These are phyloP conservation scores for Microctonus aethiopoides DNA, from an alignment of 2,888 invertebrate genomes.

Conservation along the genomic window DNA sequence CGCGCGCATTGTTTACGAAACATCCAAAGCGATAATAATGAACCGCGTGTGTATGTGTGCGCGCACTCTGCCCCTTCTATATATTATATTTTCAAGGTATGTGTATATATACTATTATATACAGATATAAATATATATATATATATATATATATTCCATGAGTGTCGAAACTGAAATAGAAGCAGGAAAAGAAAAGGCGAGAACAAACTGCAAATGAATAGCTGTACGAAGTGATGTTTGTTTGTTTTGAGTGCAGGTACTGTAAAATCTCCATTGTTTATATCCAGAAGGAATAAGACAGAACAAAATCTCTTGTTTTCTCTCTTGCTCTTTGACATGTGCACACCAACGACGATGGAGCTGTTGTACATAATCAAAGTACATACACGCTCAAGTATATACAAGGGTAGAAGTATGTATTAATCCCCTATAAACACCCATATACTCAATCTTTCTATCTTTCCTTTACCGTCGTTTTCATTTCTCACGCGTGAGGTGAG, in stretches of 20 bases:
- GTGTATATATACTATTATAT: no score
- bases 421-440: no score
- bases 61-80: no score
- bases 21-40: constrained; percentile 13
- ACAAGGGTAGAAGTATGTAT: no score
- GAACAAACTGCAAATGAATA: constrained; percentile 35
- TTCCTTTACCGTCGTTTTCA: constrained; percentile 22
- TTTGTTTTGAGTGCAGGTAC: constrained; percentile 64
- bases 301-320: constrained; percentile 7
- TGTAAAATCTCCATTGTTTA: constrained; percentile 57
- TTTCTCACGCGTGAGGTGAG: constrained; percentile 39
- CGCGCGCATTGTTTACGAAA: constrained; percentile 15
- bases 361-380: constrained; percentile 16
- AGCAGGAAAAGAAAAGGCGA: no score
- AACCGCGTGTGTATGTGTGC: neutral
- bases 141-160: neutral
- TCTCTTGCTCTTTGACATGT: constrained; percentile 32
- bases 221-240: constrained; percentile 46
- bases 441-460: neutral
- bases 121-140: neutral
- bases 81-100: no score
- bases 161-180: neutral
- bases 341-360: constrained; percentile 35
- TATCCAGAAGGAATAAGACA: no score
- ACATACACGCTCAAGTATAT: constrained; percentile 30